Conservation (phyloP, 1,140 invertebrate species). For the Coenobita brevimanus region DNA sequence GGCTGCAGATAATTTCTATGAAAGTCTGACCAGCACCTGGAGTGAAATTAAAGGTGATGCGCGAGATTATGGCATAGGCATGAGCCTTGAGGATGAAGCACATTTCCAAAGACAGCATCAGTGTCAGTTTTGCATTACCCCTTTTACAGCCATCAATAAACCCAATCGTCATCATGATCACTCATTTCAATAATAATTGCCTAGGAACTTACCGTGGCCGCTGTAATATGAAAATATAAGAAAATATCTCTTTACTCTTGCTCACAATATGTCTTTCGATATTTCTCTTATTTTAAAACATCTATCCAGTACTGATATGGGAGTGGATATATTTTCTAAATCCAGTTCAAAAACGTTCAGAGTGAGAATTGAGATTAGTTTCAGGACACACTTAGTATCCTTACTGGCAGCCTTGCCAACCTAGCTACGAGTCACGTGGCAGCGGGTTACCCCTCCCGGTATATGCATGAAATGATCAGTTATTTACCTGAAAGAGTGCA, state of each 20-base stretch:
- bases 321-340: no score
- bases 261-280: not conserved
- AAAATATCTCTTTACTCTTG: not conserved
- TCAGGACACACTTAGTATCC: no score
- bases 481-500: no score
- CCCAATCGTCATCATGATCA: not conserved
- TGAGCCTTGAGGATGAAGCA: not conserved
- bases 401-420: no score
- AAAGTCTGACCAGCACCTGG: not conserved
- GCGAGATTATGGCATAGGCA: not conserved
- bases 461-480: no score
- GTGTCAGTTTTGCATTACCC: not conserved
- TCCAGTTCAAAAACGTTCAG: no score
- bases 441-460: no score
- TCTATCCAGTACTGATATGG: no score
- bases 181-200: not conserved
- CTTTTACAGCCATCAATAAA: not conserved
- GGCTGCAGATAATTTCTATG: not conserved
- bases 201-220: not conserved
- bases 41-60: not conserved
- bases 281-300: not conserved
- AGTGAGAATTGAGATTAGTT: no score
- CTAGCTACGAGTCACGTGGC: no score
- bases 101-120: not conserved
- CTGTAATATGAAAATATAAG: not conserved